phyloP scores from a whole-genome alignment of 2,113 vertebrate species.

The Corythornis madagascariensis region DNA sequence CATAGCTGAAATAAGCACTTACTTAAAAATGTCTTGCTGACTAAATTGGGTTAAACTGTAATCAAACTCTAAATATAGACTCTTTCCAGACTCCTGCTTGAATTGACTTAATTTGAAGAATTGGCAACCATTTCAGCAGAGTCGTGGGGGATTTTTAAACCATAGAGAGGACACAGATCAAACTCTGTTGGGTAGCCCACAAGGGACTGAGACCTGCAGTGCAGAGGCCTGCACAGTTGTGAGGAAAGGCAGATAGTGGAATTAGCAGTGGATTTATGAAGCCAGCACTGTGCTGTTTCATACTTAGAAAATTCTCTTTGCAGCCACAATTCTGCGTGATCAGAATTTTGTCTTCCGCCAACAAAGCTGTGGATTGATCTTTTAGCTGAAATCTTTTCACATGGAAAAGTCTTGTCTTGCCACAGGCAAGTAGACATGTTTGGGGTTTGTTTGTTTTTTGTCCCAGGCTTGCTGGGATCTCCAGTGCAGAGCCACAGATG shows the following conservation, averaged over 20 bases:
- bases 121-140: background rate
- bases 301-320: background rate
- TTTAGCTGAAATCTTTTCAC: background rate
- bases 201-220: background rate
- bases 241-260: background rate
- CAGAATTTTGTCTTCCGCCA: background rate
- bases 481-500: too few relatives aligned
- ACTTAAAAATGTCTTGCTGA: slow-evolving; percentile 3
- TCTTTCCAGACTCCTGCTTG: background rate
- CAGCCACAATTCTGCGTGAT: background rate
- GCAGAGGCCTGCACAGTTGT: background rate
- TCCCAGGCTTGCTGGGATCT: background rate
- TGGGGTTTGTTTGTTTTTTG: background rate
- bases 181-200: background rate
- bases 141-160: background rate
- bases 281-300: background rate
- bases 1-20: background rate
- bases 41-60: background rate
- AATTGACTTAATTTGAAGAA: background rate
- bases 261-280: background rate
- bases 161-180: background rate
- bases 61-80: background rate
- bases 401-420: background rate
- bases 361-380: background rate
- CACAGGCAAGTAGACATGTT: background rate